These are phyloP conservation scores for Thysanoteuthis rhombus DNA, from an alignment of 2,888 invertebrate species.

Conservation along the genomic window DNA sequence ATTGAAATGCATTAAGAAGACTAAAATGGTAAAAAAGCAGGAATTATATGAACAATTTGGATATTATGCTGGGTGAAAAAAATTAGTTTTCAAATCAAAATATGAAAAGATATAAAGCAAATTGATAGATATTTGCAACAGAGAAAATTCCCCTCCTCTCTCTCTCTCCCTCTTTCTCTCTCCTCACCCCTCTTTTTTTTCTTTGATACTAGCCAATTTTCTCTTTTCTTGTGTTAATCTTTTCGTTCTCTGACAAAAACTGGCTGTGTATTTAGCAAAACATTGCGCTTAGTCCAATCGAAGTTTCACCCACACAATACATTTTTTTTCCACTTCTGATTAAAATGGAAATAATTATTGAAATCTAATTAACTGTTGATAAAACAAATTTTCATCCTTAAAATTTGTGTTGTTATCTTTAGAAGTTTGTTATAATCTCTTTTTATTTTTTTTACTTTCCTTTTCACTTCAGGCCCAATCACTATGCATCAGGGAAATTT, in stretches of 20 bases:
- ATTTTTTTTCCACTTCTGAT: background rate
- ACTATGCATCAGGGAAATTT: background rate
- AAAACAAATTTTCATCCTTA: background rate
- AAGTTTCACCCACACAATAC: background rate
- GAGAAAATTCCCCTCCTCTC: background rate
- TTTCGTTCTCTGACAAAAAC: background rate
- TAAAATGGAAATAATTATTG: background rate
- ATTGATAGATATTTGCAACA: background rate
- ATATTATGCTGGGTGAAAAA: background rate
- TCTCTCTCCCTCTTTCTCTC: too few species aligned
- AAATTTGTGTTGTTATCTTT: background rate
- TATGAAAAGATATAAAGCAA: background rate
- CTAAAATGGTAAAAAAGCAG: background rate
- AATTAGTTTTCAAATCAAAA: background rate
- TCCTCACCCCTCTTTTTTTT: too few species aligned
- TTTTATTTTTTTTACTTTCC: conserved; percentile 33
- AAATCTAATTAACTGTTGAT: background rate
- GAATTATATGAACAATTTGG: background rate
- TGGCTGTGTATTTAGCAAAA: background rate
- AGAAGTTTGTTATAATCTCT: background rate
- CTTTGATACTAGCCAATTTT: too few species aligned
- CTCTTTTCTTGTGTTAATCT: background rate
- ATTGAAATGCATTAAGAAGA: background rate
- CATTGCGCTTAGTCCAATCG: background rate
- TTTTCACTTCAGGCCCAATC: background rate